Base-by-base conservation (phyloP, 1,140 invertebrate species). In the Drosophila hydei region DNA sequence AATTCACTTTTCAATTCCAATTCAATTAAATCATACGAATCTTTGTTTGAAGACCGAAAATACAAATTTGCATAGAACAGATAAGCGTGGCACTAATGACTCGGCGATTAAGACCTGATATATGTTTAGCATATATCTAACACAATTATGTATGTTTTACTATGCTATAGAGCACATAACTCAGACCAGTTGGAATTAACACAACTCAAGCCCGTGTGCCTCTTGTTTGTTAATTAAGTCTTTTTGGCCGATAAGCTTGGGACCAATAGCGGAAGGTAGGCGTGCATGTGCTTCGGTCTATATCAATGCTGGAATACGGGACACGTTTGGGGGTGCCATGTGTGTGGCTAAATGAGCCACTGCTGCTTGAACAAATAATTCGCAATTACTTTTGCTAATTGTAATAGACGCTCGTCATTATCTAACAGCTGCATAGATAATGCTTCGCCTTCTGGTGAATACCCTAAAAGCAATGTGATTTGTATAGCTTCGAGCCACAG, bases 301-400 rank as follows among this genome's bases (percentile, higher is more conserved):
- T 16, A 40, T 40, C 19, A 45, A 21, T 2, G 18, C 1, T 4
- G 6, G 45, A 21, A 12, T 3, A 4, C 0, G n/a, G 21, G 30
- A 25, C 8, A 47, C 12, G 6, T 21, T 18, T 12, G 9, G 43
- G 8, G 8, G 18, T 4, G 4, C 4, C 2, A 18, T 23, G 21
- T 3, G 5, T 6, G 21, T 6, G 30, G 30, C 30, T 33, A 33
- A 33, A 33, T 33, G 9, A 16, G 33, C 9, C 1, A 8, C 45
- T 55, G 65, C 56, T 55, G 65, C 56, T 58, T 58, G 62, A 71
- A 51, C 69, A 73, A 76, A 76, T 76, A 73, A 76, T 69, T 79
- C 63, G 74, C 73, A 85, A 85, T 85, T 85, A 85, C 74, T 77
- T 87, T 80, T 87, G 65, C 85, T 87, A 85, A 85, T 85, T 85